Evolutionary conservation across 2,797 vertebrate genomes (phyloP).

Genomic region (Arctocebus calabarensis): DNA sequence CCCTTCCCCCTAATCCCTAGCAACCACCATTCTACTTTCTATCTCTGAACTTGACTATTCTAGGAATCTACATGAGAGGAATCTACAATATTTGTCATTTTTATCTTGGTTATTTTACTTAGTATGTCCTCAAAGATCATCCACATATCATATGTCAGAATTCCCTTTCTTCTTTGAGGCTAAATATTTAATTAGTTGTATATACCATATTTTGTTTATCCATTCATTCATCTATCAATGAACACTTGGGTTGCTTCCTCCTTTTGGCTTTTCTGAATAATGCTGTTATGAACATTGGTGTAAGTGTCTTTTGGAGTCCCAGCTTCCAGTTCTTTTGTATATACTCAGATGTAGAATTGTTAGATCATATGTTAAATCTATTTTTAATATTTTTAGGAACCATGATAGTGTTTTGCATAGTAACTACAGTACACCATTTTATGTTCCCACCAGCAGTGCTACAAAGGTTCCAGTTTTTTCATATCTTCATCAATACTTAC

Average conservation of each 20-base stretch:
- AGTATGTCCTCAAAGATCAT: neutral
- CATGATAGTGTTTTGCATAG: neutral
- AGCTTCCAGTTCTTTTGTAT: neutral
- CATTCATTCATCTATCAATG: neutral
- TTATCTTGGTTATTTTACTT: neutral
- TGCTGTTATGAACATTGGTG: neutral
- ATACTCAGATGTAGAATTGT: neutral
- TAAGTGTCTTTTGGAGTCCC: neutral
- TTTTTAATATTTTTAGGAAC: neutral
- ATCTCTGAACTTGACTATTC: neutral
- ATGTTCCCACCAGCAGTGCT: neutral
- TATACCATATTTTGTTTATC: neutral
- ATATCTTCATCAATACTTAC: neutral
- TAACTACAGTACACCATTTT: neutral
- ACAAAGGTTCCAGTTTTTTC: neutral
- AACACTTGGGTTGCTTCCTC: neutral
- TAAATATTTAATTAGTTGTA: neutral
- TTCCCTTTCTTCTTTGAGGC: neutral
- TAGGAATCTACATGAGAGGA: neutral
- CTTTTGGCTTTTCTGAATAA: neutral
- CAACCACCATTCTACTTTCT: neutral
- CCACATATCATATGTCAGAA: neutral
- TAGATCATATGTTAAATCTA: neutral
- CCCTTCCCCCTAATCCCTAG: neutral
- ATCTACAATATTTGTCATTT: neutral